Evolutionary conservation across 1,140 invertebrate species (phyloP).

Genomic region (Drusus annulatus): DNA sequence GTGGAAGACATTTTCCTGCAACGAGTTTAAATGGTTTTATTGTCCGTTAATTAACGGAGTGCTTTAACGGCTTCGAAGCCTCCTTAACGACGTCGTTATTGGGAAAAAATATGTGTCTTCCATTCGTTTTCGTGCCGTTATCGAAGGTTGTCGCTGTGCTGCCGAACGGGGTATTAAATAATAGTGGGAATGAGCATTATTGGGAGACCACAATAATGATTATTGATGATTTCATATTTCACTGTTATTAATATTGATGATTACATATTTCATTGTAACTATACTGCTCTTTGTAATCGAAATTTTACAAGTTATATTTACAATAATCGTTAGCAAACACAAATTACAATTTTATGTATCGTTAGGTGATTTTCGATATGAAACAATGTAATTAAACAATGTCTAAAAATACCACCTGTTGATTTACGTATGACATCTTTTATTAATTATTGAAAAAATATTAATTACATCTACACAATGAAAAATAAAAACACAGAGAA

Average conservation of each 20-base stretch:
- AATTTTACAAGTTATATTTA: too few species aligned
- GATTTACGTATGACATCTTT: too few species aligned
- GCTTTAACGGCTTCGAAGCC: conserved; percentile 38
- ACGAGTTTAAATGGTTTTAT: conserved; percentile 49
- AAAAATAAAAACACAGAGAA: too few species aligned
- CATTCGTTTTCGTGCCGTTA: conserved; percentile 10
- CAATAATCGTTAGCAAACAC: too few species aligned
- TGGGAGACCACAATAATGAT: neutral
- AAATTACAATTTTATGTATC: too few species aligned
- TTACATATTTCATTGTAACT: neutral
- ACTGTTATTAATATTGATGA: neutral
- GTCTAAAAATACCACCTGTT: too few species aligned
- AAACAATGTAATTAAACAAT: too few species aligned
- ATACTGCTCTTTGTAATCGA: too few species aligned
- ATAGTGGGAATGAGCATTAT: neutral
- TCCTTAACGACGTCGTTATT: conserved; percentile 36
- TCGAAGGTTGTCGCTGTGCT: neutral
- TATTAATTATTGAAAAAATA: too few species aligned
- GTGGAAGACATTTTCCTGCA: too few species aligned
- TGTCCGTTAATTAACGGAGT: conserved; percentile 56
- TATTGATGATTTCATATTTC: neutral
- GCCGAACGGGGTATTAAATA: neutral
- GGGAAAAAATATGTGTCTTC: conserved; percentile 15
- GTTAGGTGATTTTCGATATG: too few species aligned
- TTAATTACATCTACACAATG: too few species aligned